Base-by-base conservation (phyloP, 1,140 invertebrate species). In the Brachionus plicatilis region DNA sequence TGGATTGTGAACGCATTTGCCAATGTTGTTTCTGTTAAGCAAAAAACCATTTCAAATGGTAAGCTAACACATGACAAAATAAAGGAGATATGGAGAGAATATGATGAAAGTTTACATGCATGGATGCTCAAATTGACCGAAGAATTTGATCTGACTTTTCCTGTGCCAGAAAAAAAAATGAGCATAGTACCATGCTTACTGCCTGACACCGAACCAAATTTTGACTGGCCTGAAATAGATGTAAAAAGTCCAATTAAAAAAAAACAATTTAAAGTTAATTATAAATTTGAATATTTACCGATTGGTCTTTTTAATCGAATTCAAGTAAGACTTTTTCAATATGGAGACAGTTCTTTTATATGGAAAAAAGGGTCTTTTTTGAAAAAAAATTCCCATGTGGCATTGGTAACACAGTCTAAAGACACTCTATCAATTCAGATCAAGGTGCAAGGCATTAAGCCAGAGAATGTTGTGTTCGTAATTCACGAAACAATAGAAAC, bases 1-100 rank as follows among this genome's bases (percentile, higher is more conserved):
- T 90, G 89, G 89, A 88, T 90, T 79, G 88, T 89, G 5, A 87
- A 90, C 85, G 88, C 88, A 27, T 89, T 90, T 88, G 87, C 89
- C 2, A 89, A 88, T 85, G 85, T 90, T 29, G 88, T 90, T 17
- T 88, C 88, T 56, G 88, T 90, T 9, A 87, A 89, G 76, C 85
- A 86, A n/a, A 87, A 87, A 14, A 43, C 1, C 45, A 88, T 88
- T 27, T 85, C 88, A 87, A 86, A 89, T 53, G 89, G 89, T 2
- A 86, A 87, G 79, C 85, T 90, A n/a, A 41, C 85, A 3, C 86
- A 88, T 66, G 85, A 86, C 20, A 86, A 89, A 78, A 85, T 90
- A 68, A 83, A 60, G 17, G 76, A 85, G 1, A 85, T 90, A 14
- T 90, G 89, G 89, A 66, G 85, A 8, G 85, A 87, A 3, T 80